Evolutionary conservation across 2,797 vertebrate genomes (phyloP).

Genomic region (Megalops cyprinoides): DNA sequence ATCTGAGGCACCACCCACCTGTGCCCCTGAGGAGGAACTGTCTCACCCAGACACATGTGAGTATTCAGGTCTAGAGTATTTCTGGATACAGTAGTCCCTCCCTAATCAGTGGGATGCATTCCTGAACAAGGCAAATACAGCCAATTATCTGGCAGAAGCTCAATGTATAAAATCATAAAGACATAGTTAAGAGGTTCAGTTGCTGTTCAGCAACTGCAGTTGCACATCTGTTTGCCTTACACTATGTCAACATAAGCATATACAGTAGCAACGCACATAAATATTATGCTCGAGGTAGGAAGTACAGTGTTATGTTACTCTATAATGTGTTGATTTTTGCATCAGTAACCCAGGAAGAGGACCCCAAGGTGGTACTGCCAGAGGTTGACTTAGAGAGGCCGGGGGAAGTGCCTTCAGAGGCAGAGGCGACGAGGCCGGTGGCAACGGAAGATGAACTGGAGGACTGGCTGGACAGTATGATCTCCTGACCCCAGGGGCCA

Average conservation of each 20-base stretch:
- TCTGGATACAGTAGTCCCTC: too few relatives aligned
- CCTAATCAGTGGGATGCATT: too few relatives aligned
- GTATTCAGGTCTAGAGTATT: too few relatives aligned
- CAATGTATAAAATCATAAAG: too few relatives aligned
- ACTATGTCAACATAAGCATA: not conserved
- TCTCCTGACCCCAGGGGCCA: slow-evolving; percentile 68
- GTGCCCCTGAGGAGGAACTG: slow-evolving; percentile 7
- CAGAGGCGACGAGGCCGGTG: slow-evolving; percentile 53
- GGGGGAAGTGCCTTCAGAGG: not conserved
- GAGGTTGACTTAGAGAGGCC: too few relatives aligned
- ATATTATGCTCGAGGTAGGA: not conserved
- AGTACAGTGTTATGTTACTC: too few relatives aligned
- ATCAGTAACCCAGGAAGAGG: slow-evolving; percentile 12
- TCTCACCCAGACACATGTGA: not conserved
- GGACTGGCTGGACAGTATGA: slow-evolving; percentile 97
- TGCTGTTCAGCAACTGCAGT: too few relatives aligned
- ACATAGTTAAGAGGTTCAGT: too few relatives aligned
- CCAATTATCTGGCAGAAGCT: too few relatives aligned
- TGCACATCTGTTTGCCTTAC: not conserved
- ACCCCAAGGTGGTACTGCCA: slow-evolving; percentile 22
- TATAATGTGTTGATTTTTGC: too few relatives aligned
- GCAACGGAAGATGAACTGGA: slow-evolving; percentile 85
- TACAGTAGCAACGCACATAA: not conserved
- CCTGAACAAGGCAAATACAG: too few relatives aligned
- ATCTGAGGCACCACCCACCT: slow-evolving; percentile 22